A percentile compares a stretch with the other conserved stretches of the same genome.
Conservation (phyloP, 2,888 invertebrate species). For the Pemphredon lugubris region DNA sequence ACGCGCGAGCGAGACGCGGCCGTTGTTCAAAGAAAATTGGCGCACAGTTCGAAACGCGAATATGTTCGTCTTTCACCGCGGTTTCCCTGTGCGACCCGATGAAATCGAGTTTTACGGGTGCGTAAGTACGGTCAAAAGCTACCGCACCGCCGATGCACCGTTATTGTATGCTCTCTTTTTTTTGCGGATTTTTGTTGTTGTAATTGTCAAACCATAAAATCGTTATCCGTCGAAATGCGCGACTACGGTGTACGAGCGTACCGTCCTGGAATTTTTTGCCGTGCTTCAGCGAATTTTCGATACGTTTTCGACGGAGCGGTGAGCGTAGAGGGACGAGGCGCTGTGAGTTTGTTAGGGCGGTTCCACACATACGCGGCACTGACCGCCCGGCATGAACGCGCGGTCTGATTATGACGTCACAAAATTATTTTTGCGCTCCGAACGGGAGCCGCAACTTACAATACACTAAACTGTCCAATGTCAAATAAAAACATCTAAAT, state of each 20-base stretch:
- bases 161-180: slow-evolving; percentile 9
- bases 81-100: slow-evolving; percentile 29
- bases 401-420: too few species aligned
- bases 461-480: too few species aligned
- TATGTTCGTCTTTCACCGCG: slow-evolving; percentile 54
- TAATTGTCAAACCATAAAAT: slow-evolving; percentile 40
- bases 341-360: too few species aligned
- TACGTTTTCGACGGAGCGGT: not conserved
- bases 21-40: slow-evolving; percentile 74
- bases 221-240: slow-evolving; percentile 33
- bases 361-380: too few species aligned
- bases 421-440: too few species aligned
- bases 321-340: too few species aligned
- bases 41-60: slow-evolving; percentile 61
- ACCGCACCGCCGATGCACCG: slow-evolving; percentile 15
- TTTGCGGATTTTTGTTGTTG: slow-evolving; percentile 1
- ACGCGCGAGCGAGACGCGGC: slow-evolving; percentile 69
- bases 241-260: too few species aligned
- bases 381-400: too few species aligned
- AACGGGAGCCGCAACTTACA: too few species aligned
- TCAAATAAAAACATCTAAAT: too few species aligned
- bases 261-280: not conserved
- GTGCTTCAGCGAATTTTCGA: not conserved
- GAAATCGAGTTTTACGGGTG: slow-evolving; percentile 62
- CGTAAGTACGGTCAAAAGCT: slow-evolving; percentile 57